Evolutionary conservation across 2,888 invertebrate species (phyloP), one percentile per base, ranked within the genome.

Genomic region (Chrysina gloriosa): DNA sequence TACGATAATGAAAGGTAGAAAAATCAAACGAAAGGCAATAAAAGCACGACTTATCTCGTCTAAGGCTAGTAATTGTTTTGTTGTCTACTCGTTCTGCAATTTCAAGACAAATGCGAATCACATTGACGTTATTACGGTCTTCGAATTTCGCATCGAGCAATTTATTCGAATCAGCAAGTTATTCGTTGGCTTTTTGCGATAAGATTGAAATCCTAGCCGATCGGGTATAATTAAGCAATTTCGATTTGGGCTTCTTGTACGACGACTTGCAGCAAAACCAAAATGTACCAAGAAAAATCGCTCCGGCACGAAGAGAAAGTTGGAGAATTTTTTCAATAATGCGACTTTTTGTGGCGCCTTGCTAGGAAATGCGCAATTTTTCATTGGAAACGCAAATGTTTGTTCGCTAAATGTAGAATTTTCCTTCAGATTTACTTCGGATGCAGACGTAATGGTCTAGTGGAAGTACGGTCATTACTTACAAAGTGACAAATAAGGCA

Each of bases 351-450:
- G 36, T 31, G 25, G 21, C 16, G 23, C 14, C 34, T 36, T 23
- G 56, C 36, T 56, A 21, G 39, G 58, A 39, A 58, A 58, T 39
- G 58, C 58, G 39, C 58, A 23, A 58, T 58, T 58, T 58, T 58
- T 58, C 58, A 58, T 58, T 58, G 58, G 25, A 39, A 58, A 58
- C 58, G 58, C 58, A 58, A 58, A 58, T 58, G 58, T 58, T 58
- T 58, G 58, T 58, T 58, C 58, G 58, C 42, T 58, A 58, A 58
- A 27, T 58, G 39, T 58, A 39, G 58, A 39, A 58, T 39, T 58
- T 58, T 58, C 34, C 31, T 14, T 25, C 23, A 31, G 36, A 58
- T 58, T 58, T 58, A 39, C 23, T 58, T 58, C 58, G 58, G 58
- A 58, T 39, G 58, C 16, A 58, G 39, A 58, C 39, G 58, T 58